A percentile compares a stretch with the other conserved stretches of the same genome.
Conservation (phyloP, 2,888 invertebrate species). For the Mesorhabditis belari region DNA sequence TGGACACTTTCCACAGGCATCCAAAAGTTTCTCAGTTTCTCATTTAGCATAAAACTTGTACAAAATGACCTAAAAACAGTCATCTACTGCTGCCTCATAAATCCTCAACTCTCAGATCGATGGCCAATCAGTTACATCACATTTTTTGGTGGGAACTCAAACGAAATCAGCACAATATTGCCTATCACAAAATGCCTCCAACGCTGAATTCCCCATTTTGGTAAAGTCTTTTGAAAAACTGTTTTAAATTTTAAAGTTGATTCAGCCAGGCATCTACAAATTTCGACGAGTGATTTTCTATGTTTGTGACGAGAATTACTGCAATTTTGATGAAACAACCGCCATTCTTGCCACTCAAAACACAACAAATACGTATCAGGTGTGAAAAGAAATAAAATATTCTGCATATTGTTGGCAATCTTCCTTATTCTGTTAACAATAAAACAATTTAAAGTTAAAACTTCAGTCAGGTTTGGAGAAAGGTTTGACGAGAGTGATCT, state of each 20-base stretch:
- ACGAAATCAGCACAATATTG: background rate
- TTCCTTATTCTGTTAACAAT: background rate
- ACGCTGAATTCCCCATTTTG: background rate
- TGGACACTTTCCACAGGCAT: too few relatives aligned
- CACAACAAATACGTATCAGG: background rate
- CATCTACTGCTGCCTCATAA: too few relatives aligned
- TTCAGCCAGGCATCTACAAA: background rate
- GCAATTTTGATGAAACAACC: background rate
- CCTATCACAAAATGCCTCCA: background rate
- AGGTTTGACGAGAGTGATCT: too few relatives aligned
- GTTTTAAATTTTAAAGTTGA: background rate
- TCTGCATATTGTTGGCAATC: background rate
- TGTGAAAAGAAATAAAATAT: too few relatives aligned
- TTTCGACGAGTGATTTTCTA: background rate
- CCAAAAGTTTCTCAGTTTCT: too few relatives aligned
- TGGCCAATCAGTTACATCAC: background rate
- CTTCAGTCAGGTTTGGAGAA: too few relatives aligned
- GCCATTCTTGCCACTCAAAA: background rate
- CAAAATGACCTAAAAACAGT: too few relatives aligned
- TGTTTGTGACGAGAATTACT: background rate
- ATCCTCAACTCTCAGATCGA: too few relatives aligned
- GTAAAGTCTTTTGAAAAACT: background rate
- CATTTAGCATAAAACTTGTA: too few relatives aligned
- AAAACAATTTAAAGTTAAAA: background rate
- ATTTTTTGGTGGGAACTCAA: background rate